Evolutionary conservation across 2,888 invertebrate species (phyloP).

Genomic region (Himalopsyche anomala): DNA sequence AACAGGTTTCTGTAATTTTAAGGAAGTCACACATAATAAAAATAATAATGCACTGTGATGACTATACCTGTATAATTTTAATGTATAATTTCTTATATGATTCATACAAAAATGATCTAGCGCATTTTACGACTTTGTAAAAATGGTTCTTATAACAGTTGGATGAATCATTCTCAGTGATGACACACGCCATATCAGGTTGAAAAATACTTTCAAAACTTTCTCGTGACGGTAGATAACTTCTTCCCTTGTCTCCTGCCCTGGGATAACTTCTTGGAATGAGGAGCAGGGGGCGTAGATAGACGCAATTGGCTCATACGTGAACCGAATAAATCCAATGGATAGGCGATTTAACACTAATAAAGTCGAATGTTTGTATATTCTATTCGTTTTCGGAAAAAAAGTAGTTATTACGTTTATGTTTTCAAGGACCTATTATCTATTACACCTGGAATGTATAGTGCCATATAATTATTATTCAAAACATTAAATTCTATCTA

Average conservation of each 20-base stretch:
- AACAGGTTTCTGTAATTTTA: too few relatives aligned
- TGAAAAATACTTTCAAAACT: conserved; percentile 4
- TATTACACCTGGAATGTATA: too few relatives aligned
- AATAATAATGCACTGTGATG: too few relatives aligned
- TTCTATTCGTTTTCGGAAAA: not conserved
- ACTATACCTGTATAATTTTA: too few relatives aligned
- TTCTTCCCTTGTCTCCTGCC: not conserved
- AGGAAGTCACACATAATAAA: too few relatives aligned
- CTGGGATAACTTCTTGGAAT: conserved; percentile 13
- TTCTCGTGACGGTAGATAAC: conserved; percentile 9
- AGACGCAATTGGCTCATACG: conserved; percentile 30
- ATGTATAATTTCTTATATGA: too few relatives aligned
- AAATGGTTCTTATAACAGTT: not conserved
- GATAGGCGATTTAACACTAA: conserved; percentile 25
- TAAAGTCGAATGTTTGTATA: not conserved
- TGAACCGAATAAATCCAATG: not conserved
- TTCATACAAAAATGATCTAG: too few relatives aligned
- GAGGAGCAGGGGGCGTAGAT: not conserved
- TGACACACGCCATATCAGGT: not conserved
- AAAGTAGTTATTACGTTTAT: too few relatives aligned
- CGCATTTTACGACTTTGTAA: not conserved
- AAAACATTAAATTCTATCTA: too few relatives aligned
- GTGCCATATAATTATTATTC: too few relatives aligned
- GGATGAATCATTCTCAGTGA: not conserved
- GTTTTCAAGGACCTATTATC: too few relatives aligned